phyloP scores from a whole-genome alignment of 2,888 invertebrate species.

The Gastrophysa polygoni region DNA sequence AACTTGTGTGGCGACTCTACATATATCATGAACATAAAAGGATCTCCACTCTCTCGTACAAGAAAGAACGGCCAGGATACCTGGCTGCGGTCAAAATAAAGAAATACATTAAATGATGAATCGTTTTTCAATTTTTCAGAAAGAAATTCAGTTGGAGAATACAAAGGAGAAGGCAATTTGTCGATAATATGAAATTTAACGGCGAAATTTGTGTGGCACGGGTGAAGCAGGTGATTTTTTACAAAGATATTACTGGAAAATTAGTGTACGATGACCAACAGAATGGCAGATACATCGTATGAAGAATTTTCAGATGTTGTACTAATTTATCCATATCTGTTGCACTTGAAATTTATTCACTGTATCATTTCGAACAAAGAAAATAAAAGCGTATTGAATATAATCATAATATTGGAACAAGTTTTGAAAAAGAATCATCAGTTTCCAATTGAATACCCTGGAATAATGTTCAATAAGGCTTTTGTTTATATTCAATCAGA shows the following conservation, averaged over 20 bases:
- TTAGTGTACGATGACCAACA: neutral
- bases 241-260: neutral
- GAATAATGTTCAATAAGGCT: no score
- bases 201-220: conserved; percentile 19
- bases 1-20: conserved; percentile 32
- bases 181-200: conserved; percentile 35
- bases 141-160: conserved; percentile 3
- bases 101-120: conserved; percentile 21
- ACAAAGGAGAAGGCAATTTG: conserved; percentile 22
- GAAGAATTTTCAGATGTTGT: no score
- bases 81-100: conserved; percentile 27
- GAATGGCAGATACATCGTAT: no score
- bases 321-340: no score
- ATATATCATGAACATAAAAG: conserved; percentile 11
- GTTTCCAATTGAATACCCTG: no score
- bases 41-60: neutral
- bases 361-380: no score
- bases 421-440: no score
- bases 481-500: no score
- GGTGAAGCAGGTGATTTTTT: conserved; percentile 31
- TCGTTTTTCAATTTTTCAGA: conserved; percentile 10
- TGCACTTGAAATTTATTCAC: no score
- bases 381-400: no score
- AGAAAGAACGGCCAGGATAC: conserved; percentile 10
- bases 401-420: no score